Conservation (phyloP, 2,888 invertebrate species). For the Drosophila demipolita region DNA sequence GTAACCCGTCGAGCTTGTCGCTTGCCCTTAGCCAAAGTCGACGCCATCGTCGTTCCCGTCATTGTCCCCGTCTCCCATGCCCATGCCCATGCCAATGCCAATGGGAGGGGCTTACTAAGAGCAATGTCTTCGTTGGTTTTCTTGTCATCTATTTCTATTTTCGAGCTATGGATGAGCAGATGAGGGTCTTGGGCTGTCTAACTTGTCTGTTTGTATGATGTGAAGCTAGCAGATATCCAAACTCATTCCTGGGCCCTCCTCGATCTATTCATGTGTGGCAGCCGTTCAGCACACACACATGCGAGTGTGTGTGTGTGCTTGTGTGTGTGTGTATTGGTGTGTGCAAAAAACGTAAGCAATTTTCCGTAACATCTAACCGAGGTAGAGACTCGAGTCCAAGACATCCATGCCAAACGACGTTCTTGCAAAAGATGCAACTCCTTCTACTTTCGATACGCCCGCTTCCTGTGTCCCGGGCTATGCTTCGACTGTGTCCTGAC, state of each 20-base stretch:
- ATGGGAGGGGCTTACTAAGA: conserved; percentile 23
- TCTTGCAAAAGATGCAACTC: conserved; percentile 48
- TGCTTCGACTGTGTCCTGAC: conserved; percentile 6
- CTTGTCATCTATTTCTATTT: conserved; percentile 80
- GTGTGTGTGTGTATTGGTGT: conserved; percentile 47
- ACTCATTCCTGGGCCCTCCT: conserved; percentile 13
- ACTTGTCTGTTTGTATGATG: conserved; percentile 80
- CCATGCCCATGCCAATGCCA: conserved; percentile 17
- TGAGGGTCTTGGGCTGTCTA: conserved; percentile 80
- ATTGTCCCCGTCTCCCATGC: conserved; percentile 10
- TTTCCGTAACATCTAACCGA: conserved; percentile 80
- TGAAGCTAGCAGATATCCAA: conserved; percentile 49
- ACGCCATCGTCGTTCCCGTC: conserved; percentile 39
- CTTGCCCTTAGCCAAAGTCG: conserved; percentile 79
- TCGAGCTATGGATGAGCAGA: conserved; percentile 76
- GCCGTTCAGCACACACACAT: conserved; percentile 29
- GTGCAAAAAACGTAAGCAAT: conserved; percentile 80
- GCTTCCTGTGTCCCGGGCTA: conserved; percentile 11
- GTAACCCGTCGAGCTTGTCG: conserved; percentile 71
- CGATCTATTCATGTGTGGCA: conserved; percentile 70
- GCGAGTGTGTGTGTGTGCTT: conserved; percentile 42
- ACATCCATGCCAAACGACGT: conserved; percentile 52
- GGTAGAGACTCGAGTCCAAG: conserved; percentile 56
- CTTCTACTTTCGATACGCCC: conserved; percentile 23
- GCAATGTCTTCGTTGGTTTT: conserved; percentile 75